Evolutionary conservation across 2,797 vertebrate genomes (phyloP), one percentile per base, ranked within the genome.

Genomic region (Chelmon rostratus): DNA sequence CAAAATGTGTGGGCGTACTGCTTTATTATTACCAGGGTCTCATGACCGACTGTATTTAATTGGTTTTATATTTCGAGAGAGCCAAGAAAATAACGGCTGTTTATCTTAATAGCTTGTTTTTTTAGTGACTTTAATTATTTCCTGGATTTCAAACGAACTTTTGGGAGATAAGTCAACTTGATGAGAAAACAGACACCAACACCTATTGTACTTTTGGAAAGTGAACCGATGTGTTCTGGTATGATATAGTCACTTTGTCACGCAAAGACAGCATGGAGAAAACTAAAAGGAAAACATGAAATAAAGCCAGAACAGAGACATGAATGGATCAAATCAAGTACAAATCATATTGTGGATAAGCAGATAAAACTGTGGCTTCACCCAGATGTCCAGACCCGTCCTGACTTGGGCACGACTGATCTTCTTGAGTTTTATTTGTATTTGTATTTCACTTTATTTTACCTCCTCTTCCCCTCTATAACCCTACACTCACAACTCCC

Each of bases 1-100:
- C 37, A 58, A 66, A 37, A 59, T 40, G n/a, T 65, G 62, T 50
- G 59, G 77, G 40, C 6, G 25, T 49, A 23, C 40, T n/a, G n/a
- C n/a, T n/a, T 81, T 63, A 42, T 59, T 68, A 59, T 59, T 10
- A 70, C 74, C 47, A 21, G 18, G n/a, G 38, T 53, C 10, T 62
- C 37, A 18, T 47, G 18, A 19, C 40, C 6, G 1, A 49, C 47
- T 67, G 37, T 37, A 53, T 53, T 76, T 19, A 68, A 21, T 28
- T 79, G 42, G 33, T 35, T 16, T 61, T 28, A 18, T 25, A 69
- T 49, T 38, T 61, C 50, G 6, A 59, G 40, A 40, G 23, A 62
- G 53, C 7, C 58, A 76, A 72, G 33, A 66, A 52, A 73, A 73
- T n/a, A 66, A 47, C 59, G 9, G 5, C 12, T 53, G 56, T 58